Evolutionary conservation across 2,113 vertebrate species (phyloP).

Genomic region (Mionectes macconnelli): DNA sequence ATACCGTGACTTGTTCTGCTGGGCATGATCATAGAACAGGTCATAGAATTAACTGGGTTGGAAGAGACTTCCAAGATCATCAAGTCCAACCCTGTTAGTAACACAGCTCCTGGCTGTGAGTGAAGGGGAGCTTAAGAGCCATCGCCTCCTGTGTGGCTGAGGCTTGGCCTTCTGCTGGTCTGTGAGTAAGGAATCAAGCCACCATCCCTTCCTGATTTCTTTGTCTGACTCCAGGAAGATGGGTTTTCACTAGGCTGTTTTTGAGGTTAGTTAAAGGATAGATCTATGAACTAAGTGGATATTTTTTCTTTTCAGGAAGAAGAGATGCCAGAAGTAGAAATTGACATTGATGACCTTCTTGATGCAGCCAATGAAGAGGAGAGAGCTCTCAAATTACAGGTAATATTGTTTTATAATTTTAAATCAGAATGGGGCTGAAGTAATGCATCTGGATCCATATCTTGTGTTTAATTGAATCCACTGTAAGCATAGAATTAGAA

Average conservation of each 20-base stretch:
- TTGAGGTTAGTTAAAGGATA: neutral
- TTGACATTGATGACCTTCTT: constrained; percentile 95
- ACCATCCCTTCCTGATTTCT: neutral
- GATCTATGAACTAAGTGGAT: neutral
- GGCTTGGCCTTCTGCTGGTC: neutral
- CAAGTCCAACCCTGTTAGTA: too few relatives aligned
- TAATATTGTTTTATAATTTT: constrained; percentile 46
- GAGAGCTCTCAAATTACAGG: constrained; percentile 91
- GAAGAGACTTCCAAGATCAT: too few relatives aligned
- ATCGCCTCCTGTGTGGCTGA: neutral
- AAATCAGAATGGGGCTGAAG: neutral
- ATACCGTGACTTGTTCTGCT: neutral
- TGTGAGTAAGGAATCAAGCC: neutral
- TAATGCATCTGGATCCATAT: neutral
- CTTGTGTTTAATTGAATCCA: neutral
- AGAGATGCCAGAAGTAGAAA: constrained; percentile 98
- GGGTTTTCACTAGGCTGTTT: neutral
- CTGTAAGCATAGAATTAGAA: neutral
- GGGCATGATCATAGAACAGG: too few relatives aligned
- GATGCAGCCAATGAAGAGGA: constrained; percentile 94
- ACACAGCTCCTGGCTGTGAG: neutral
- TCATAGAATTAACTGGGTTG: too few relatives aligned
- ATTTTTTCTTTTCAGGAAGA: constrained; percentile 82
- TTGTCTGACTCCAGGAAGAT: neutral
- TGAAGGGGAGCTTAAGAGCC: neutral